Evolutionary conservation across 2,888 invertebrate species (phyloP), one percentile per base, ranked within the genome.

Genomic region (Amiota communis): DNA sequence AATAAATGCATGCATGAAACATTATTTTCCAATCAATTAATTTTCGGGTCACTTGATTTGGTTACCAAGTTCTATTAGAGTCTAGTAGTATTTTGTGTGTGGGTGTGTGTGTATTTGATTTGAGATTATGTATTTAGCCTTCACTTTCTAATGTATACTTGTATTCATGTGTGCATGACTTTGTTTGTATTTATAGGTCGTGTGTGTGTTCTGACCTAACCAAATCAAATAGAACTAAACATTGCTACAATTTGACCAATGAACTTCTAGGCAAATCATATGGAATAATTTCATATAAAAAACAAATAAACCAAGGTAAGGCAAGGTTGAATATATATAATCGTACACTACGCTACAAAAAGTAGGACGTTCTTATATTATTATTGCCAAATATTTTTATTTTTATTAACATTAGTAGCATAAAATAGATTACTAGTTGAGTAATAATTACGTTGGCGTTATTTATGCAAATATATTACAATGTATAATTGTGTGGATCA

Each of bases 21-120:
- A 84, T 85, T 85, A 84, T 84, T 84, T 84, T 84, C 84, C 84
- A 84, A 85, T 84, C 84, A 84, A 84, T 86, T 84, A 84, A 85
- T 85, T 86, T 86, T 86, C 79, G 82, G 85, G 84, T 80, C 84
- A 82, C 76, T 78, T 81, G 83, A 83, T 83, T 83, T 85, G 83
- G 81, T 81, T 82, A 81, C 77, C 74, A 61, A 76, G 73, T 75
- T 74, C 59, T 68, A 72, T 69, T 71, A 78, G 78, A 12, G 64
- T 64, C 36, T 23, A 48, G 1, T 15, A 11, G 65, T 17, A 15
- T 13, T 65, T n/a, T 64, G 46, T 46, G 8, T 49, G 15, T 68
- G 23, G 72, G 36, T 23, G 61, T 23, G 49, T 17, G 11, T 8
- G 17, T 20, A 36, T 36, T 36, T 36, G 36, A 36, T 36, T 36